Base-by-base conservation (phyloP, 2,888 invertebrate genomes). In the Bombyx huttoni region DNA sequence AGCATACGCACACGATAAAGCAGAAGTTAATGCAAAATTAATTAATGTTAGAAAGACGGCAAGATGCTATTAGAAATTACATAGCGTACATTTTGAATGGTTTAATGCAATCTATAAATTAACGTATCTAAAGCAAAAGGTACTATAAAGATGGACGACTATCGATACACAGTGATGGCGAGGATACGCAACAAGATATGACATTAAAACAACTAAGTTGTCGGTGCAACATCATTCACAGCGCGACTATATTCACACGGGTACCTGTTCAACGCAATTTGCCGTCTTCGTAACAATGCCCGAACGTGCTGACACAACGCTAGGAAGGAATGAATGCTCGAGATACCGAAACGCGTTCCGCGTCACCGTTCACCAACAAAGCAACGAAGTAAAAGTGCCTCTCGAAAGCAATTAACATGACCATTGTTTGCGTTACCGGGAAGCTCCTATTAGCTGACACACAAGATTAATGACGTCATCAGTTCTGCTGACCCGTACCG, bases 41-140 rank as follows among this genome's bases (percentile, higher is more conserved):
- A 77, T n/a, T 72, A 61, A 80, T 77, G 78, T 83, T 79, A 83
- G 77, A 85, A 86, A 88, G 88, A 88, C 88, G 88, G 88, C 88
- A 88, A 87, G 84, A 84, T 87, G 88, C 86, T 79, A 81, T 81
- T 75, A 80, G 74, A 24, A 24, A 40, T 5, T 40, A 40, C 7
- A 40, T 3, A 40, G 40, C 40, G 12, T 10, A 10, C 8, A 40
- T 7, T 40, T 10, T 40, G 12, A 40, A 78, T 65, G 75, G 72
- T 73, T 68, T 66, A 77, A 78, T 77, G 78, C 70, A 70, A 65
- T 78, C 80, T 80, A 71, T n/a, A 85, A 83, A 87, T 76, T 70
- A 78, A 84, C 80, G 77, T 71, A 73, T 74, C 70, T 70, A 80
- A 40, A 79, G 77, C 78, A 65, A 77, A n/a, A 68, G 67, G 78